Conservation (phyloP, 2,797 vertebrate species). For the Phoxinus dragarum region DNA sequence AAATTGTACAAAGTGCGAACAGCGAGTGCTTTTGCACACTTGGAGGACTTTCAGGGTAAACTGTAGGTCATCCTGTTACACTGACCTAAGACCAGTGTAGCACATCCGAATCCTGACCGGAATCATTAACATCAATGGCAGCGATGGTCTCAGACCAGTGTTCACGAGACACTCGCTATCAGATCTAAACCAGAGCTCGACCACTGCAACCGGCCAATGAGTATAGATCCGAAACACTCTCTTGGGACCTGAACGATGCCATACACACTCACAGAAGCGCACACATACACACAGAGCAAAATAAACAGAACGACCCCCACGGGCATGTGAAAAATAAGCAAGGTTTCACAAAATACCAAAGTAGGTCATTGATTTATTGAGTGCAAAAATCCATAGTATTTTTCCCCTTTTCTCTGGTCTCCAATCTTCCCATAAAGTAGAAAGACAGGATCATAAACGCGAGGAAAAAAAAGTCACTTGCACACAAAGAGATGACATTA, state of each 20-base stretch:
- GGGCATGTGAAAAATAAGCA: conserved; percentile 38
- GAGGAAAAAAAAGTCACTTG: conserved; percentile 36
- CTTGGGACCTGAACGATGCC: conserved; percentile 27
- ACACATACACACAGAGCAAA: conserved; percentile 63
- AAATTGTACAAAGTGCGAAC: conserved; percentile 4
- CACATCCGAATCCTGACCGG: neutral
- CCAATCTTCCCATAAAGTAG: conserved; percentile 45
- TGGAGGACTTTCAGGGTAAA: conserved; percentile 2
- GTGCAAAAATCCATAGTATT: conserved; percentile 53
- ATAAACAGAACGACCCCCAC: conserved; percentile 38
- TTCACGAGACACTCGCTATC: conserved; percentile 16
- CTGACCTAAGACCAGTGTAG: conserved; percentile 18
- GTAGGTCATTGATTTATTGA: conserved; percentile 58
- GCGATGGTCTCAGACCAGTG: conserved; percentile 18
- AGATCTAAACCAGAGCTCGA: conserved; percentile 23
- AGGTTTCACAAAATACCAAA: conserved; percentile 55
- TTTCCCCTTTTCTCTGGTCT: conserved; percentile 37
- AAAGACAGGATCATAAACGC: conserved; percentile 51
- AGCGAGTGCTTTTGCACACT: neutral
- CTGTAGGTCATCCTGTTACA: conserved; percentile 11
- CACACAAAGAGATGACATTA: conserved; percentile 61
- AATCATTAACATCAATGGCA: conserved; percentile 11
- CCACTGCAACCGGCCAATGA: conserved; percentile 2
- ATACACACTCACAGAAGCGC: conserved; percentile 39
- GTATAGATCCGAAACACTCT: conserved; percentile 29